Conservation (phyloP, 2,797 vertebrate genomes). For the Acrocephalus scirpaceus region DNA sequence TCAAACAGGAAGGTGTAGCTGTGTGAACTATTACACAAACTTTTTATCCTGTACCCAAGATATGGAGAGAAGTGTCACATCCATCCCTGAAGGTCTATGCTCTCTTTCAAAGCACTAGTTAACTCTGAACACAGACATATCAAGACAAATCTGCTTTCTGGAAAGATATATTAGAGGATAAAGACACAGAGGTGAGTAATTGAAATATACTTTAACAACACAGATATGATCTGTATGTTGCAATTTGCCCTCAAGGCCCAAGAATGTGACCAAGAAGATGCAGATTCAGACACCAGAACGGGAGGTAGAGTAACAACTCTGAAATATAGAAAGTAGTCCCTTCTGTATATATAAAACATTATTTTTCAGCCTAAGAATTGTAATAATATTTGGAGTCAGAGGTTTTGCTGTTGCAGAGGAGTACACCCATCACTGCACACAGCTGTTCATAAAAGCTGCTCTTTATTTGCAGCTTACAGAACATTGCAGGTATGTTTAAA, state of each 20-base stretch:
- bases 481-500: constrained; percentile 19
- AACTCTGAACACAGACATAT: not conserved
- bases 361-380: not conserved
- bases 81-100: not conserved
- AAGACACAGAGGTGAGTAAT: not conserved
- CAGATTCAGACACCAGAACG: not conserved
- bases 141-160: not conserved
- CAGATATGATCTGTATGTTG: not conserved
- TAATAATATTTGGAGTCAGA: not conserved
- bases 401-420: not conserved
- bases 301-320: not conserved
- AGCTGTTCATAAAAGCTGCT: not conserved
- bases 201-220: not conserved
- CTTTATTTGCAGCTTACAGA: not conserved
- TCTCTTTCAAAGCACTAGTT: not conserved
- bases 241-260: not conserved
- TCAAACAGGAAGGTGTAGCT: not conserved
- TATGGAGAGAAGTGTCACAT: not conserved
- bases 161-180: not conserved
- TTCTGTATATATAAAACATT: not conserved
- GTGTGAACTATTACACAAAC: not conserved
- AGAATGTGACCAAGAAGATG: not conserved
- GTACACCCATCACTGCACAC: not conserved
- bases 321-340: not conserved
- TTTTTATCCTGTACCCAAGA: not conserved